Evolutionary conservation across 2,797 vertebrate species (phyloP), one percentile per base, ranked within the genome.

Genomic region (Telmatherina bonti): DNA sequence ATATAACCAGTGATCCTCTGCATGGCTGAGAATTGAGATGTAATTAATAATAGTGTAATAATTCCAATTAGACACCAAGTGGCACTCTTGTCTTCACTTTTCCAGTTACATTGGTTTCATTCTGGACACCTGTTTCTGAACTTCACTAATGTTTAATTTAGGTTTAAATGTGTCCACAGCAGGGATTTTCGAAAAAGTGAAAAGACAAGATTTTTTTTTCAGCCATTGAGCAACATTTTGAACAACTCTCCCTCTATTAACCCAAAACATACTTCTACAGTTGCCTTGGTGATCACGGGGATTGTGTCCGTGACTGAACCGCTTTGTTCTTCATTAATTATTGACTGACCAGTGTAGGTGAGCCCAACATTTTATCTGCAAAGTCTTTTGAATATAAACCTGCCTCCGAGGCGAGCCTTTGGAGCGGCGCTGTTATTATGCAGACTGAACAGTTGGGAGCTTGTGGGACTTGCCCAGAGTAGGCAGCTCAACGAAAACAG

Each of bases 61-160:
- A 26, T 15, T 16, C 13, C 1, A 27, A 30, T 2, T 54, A 31
- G 57, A 76, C 93, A 85, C 85, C 52, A 38, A 51, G 84, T 68
- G 91, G 89, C 88, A 85, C 76, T 47, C 31, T 79, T 20, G 53
- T 13, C 54, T 45, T 81, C 70, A 38, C 43, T 67, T 33, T 45
- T 77, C 1, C 36, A 60, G 29, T 74, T 27, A 1, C 15, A 5
- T 4, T 53, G 9, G 15, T 58, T 30, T 6, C 60, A 35, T 22
- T 52, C 18, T 33, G 22, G 24, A 84, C 81, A 84, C 86, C 81
- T 89, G 84, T 89, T 83, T 63, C 56, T 72, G 7, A 58, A 51
- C 30, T 61, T 47, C 45, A 29, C 33, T 69, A 60, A 69, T 62
- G 52, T 79, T 71, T 62, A 7, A 20, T 43, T 20, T n/a, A n/a